phyloP scores from a whole-genome alignment of 2,113 vertebrate species.

The Corydoras maculifer region DNA sequence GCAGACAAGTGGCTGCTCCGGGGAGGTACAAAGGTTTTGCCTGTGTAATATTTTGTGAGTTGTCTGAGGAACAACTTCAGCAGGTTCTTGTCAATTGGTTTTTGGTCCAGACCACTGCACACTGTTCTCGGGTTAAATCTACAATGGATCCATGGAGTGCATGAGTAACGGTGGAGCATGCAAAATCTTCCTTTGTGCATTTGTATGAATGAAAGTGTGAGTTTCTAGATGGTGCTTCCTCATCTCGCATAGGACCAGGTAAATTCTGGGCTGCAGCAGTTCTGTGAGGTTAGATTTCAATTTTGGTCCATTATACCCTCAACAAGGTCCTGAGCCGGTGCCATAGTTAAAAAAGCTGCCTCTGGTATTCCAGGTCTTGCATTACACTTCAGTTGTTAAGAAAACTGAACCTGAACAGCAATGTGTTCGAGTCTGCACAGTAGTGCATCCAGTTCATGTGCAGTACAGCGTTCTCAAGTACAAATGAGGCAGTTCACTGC shows the following conservation, averaged over 20 bases:
- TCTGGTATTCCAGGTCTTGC: conserved; percentile 15
- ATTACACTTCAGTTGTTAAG: conserved; percentile 14
- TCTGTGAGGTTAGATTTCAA: neutral
- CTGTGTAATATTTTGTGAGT: neutral
- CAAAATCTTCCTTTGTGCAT: neutral
- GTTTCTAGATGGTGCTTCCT: conserved; percentile 12
- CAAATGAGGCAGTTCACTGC: conserved; percentile 1
- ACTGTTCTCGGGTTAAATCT: neutral
- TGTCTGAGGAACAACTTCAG: neutral
- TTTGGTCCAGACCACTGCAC: neutral
- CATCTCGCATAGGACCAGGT: conserved; percentile 10
- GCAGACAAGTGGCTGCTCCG: conserved; percentile 11
- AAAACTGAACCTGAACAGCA: conserved; percentile 9
- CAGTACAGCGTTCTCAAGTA: conserved; percentile 41
- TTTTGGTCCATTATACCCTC: neutral
- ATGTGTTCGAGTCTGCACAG: conserved; percentile 6
- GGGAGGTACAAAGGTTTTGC: conserved; percentile 2
- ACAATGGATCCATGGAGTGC: neutral
- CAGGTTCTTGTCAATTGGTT: neutral
- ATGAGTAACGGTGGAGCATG: neutral
- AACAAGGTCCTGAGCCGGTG: neutral
- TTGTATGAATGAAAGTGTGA: neutral
- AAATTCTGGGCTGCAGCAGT: neutral
- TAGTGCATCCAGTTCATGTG: conserved; percentile 21
- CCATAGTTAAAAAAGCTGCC: conserved; percentile 1